A percentile compares a stretch with the other conserved stretches of the same genome.
These are phyloP conservation scores for Bambusicola thoracicus DNA, from an alignment of 2,113 vertebrate genomes.

Conservation along the genomic window DNA sequence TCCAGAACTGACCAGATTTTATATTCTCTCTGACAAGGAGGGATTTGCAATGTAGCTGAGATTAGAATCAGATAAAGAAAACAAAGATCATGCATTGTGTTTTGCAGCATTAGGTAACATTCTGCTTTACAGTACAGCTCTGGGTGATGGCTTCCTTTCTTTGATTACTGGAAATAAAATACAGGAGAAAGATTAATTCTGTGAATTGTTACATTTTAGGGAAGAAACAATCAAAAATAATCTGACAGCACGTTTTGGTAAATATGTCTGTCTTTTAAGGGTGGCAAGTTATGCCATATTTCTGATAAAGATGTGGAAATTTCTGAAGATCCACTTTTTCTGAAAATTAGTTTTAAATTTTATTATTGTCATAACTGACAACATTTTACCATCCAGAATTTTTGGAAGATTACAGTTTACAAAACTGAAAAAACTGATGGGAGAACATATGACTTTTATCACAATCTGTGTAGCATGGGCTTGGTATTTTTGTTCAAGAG, in stretches of 20 bases:
- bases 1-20: constrained; percentile 38
- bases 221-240: neutral
- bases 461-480: neutral
- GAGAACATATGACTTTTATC: neutral
- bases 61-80: constrained; percentile 27
- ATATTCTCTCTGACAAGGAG: constrained; percentile 20
- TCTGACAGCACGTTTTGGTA: neutral
- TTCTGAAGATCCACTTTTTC: neutral
- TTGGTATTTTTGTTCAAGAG: neutral
- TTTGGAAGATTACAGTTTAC: neutral
- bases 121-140: neutral
- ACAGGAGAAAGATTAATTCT: neutral
- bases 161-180: neutral
- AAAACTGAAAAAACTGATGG: neutral
- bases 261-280: neutral
- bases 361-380: neutral
- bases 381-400: neutral
- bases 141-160: neutral
- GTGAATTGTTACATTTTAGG: neutral
- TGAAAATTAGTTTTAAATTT: neutral
- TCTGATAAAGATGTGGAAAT: neutral
- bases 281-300: neutral
- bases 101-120: neutral
- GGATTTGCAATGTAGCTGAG: constrained; percentile 21
- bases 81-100: neutral